Percentiles rank a stretch among this genome's conserved stretches.
These are phyloP conservation scores for Psix sp. DNA, from an alignment of 1,140 invertebrate species.

Conservation along the genomic window DNA sequence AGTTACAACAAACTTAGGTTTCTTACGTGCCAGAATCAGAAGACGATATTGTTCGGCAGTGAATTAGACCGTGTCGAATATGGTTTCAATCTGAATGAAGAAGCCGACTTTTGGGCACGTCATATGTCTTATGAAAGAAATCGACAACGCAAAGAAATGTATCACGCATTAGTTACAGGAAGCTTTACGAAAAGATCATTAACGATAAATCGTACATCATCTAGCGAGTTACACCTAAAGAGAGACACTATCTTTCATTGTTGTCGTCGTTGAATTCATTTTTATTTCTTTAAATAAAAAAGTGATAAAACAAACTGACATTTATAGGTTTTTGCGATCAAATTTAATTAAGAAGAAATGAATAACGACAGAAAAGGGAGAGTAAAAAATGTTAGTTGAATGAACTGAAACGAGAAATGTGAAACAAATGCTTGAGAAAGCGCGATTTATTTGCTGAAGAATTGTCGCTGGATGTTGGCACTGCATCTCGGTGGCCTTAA, in stretches of 20 bases:
- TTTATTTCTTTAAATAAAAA: too few species aligned
- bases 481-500: conserved; percentile 38
- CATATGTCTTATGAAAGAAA: conserved; percentile 3
- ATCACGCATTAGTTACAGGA: conserved; percentile 23
- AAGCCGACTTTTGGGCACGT: conserved; percentile 13
- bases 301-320: too few species aligned
- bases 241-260: too few species aligned
- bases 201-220: conserved; percentile 17
- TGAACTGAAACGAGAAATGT: conserved; percentile 15
- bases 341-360: neutral
- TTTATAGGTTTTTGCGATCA: too few species aligned
- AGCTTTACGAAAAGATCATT: conserved; percentile 15
- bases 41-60: conserved; percentile 7
- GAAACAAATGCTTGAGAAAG: conserved; percentile 18
- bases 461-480: conserved; percentile 42
- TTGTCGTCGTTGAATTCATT: too few species aligned
- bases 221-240: too few species aligned
- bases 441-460: conserved; percentile 43
- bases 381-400: conserved; percentile 11
- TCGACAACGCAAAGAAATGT: neutral
- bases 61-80: conserved; percentile 41
- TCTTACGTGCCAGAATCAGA: conserved; percentile 12
- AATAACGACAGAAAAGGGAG: neutral
- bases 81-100: conserved; percentile 24
- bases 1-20: conserved; percentile 15